Base-by-base conservation (phyloP, 2,797 vertebrate genomes). In the Cyclopterus lumpus region DNA sequence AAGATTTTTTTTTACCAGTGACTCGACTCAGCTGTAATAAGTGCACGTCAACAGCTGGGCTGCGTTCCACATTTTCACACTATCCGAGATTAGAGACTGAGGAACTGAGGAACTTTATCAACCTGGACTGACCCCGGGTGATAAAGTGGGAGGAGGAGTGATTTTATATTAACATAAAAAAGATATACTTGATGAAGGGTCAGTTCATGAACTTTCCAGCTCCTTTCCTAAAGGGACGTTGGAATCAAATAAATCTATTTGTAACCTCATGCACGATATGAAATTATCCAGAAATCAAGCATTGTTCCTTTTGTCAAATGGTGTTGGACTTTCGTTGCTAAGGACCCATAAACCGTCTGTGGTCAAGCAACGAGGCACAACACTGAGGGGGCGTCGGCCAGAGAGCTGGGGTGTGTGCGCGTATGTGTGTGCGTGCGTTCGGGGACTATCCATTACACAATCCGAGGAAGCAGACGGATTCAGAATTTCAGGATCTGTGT, bases 361-460 rank as follows among this genome's bases (percentile, higher is more conserved):
- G 86, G 77, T 76, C 82, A 62, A 68, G 77, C 57, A 80, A 71
- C n/a, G 0, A 79, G 55, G 67, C 79, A 64, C 72, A 87, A 77
- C 59, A 77, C 20, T 65, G 51, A 77, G 26, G 70, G 82, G 84
- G 86, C 69, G 83, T 83, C 5, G 12, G 38, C 84, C 73, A 42
- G 20, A 62, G 57, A 79, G 51, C 61, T 80, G 61, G 62, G 44
- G 68, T 55, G 58, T 72, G 67, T 55, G 72, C 51, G 64, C 73
- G 38, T 64, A 73, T 62, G 66, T 74, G 65, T 62, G 67, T 79
- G 62, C 55, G 46, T 49, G 46, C 22, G 70, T 74, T 67, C 32
- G 63, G 51, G 75, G 66, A 79, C 73, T 80, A 83, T 90, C 80
- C 73, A 84, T 93, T 93, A 85, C 82, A 81, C 91, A 90, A 93